Evolutionary conservation across 1,140 invertebrate genomes (phyloP).

Genomic region (Maconellicoccus hirsutus): DNA sequence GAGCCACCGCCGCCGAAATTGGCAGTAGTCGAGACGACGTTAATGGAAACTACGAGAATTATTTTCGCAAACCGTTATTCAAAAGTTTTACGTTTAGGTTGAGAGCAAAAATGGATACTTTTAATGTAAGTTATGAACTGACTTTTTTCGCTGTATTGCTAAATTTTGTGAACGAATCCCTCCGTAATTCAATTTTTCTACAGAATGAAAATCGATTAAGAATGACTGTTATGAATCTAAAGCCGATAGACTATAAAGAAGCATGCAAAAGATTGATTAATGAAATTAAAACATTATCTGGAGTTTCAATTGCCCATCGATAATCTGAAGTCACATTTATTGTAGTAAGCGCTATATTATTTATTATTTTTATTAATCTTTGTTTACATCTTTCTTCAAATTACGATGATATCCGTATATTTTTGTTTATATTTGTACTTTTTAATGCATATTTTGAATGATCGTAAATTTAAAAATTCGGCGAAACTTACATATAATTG

Average conservation of each 20-base stretch:
- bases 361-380: not conserved
- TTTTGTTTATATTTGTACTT: too few relatives aligned
- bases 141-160: too few relatives aligned
- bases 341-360: not conserved
- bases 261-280: conserved; percentile 57
- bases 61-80: conserved; percentile 64
- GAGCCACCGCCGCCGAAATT: conserved; percentile 62
- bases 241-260: conserved; percentile 60
- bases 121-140: conserved; percentile 57
- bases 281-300: conserved; percentile 47
- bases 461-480: too few relatives aligned
- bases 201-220: conserved; percentile 77
- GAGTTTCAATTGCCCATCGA: conserved; percentile 35
- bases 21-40: conserved; percentile 54
- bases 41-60: conserved; percentile 39
- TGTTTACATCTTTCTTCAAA: too few relatives aligned
- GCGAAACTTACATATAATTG: too few relatives aligned
- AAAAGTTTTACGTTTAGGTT: conserved; percentile 69
- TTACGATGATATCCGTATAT: not conserved
- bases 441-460: too few relatives aligned
- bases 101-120: conserved; percentile 76
- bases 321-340: too few relatives aligned
- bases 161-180: not conserved
- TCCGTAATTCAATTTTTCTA: conserved; percentile 30
- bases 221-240: conserved; percentile 51